Base-by-base conservation (phyloP, 2,888 invertebrate species). In the Machimus atricapillus region DNA sequence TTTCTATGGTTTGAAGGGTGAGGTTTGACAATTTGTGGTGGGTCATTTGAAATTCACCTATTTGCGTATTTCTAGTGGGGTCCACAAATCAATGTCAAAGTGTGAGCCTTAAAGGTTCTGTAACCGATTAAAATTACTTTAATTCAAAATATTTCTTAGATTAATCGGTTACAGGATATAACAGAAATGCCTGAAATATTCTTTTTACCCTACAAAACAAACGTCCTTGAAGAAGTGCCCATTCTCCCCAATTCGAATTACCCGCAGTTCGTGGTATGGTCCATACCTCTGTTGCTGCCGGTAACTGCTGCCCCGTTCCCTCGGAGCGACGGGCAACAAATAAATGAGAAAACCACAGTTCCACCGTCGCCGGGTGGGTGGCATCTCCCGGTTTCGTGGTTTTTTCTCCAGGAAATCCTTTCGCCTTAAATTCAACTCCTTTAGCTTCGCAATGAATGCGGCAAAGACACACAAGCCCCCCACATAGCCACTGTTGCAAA, bases 381-480 rank as follows among this genome's bases (percentile, higher is more conserved):
- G 85, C 34, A 46, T 85, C 19, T 46, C 27, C 27, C n/a, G 74
- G 46, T 74, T 37, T 74, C 43, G 85, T 74, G 85, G 85, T 73
- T 85, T 74, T 40, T 43, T 27, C 66, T 23, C 23, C 74, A 74
- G 27, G 74, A 85, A 74, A 85, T 85, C 85, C 85, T 85, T 85
- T 74, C 85, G 85, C n/a, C 46, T 31, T 74, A 46, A 74, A 43
- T 85, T 85, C 85, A 85, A 85, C 73, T 85, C 85, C 85, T 85
- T 85, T 46, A 73, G 19, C 12, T 43, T 23, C 31, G 46, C 43
- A 40, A 82, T 82, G 82, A 66, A 58, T 82, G 37, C 56, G 46
- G 73, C 27, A 74, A 31, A 85, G 31, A 14, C 23, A 34, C 31
- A 52, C 34, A 58, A 23, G 19, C n/a, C 14, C 81, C 52, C 14